These are phyloP conservation scores for Cuniculus paca DNA, from an alignment of 2,797 vertebrate species.

Conservation along the genomic window DNA sequence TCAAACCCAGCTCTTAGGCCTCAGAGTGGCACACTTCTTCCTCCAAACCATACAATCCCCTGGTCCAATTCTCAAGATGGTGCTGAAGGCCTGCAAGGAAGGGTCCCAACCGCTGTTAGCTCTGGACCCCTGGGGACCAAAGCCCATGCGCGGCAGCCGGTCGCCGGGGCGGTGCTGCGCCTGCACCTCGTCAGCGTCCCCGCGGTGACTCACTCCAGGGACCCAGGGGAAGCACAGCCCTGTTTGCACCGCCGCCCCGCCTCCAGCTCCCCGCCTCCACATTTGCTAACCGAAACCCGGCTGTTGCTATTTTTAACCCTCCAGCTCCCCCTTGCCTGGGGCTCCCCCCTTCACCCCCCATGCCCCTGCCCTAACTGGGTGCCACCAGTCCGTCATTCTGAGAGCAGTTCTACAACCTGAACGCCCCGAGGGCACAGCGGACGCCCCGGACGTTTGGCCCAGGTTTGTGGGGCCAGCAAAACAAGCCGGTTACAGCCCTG, in stretches of 20 bases:
- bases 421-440: constrained; percentile 73
- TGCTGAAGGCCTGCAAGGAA: not conserved
- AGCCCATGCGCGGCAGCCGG: not conserved
- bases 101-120: not conserved
- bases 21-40: not conserved
- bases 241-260: constrained; percentile 75
- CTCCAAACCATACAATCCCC: not conserved
- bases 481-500: constrained; percentile 73
- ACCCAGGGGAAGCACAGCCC: constrained; percentile 82
- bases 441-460: constrained; percentile 65
- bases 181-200: constrained; percentile 65
- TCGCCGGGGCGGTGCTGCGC: not conserved
- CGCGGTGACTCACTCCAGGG: constrained; percentile 79
- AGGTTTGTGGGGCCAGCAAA: constrained; percentile 78
- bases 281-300: constrained; percentile 87
- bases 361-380: constrained; percentile 70
- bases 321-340: constrained; percentile 81
- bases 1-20: constrained; percentile 8
- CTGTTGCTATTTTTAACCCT: constrained; percentile 87
- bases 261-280: constrained; percentile 85
- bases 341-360: constrained; percentile 78
- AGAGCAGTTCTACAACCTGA: constrained; percentile 78
- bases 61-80: not conserved
- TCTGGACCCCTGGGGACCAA: not conserved
- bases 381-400: constrained; percentile 82